Evolutionary conservation across 2,113 vertebrate species (phyloP).

Genomic region (Proterorhinus semilunaris): DNA sequence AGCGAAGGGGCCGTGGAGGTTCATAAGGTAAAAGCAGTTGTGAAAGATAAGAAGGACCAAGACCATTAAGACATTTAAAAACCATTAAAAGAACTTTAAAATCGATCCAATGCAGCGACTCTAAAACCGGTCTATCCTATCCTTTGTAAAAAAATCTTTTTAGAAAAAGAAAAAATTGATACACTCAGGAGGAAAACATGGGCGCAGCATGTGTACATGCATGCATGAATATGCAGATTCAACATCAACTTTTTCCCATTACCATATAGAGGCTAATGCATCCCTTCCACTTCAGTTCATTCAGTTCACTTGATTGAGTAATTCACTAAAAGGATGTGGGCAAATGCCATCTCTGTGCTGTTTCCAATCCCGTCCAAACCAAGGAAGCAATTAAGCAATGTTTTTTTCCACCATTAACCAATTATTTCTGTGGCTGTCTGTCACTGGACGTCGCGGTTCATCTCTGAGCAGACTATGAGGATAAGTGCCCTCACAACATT

Average conservation of each 20-base stretch:
- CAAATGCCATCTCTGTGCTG: conserved; percentile 51
- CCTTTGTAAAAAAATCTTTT: too few species aligned
- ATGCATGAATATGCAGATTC: conserved; percentile 30
- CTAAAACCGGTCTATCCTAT: too few species aligned
- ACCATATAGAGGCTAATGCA: conserved; percentile 31
- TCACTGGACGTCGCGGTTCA: conserved; percentile 38
- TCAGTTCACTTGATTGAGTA: conserved; percentile 46
- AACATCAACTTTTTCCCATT: conserved; percentile 38
- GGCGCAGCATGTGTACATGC: conserved; percentile 13
- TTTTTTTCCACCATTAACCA: conserved; percentile 50
- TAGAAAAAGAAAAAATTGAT: background rate
- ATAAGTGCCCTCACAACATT: conserved; percentile 19
- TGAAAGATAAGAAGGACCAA: too few species aligned
- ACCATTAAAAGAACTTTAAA: too few species aligned
- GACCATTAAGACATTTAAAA: too few species aligned
- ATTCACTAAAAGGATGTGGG: conserved; percentile 55
- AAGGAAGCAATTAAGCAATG: conserved; percentile 60
- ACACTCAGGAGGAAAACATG: background rate
- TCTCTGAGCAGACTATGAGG: conserved; percentile 18
- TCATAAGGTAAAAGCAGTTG: too few species aligned
- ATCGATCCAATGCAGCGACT: too few species aligned
- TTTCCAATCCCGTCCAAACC: conserved; percentile 43
- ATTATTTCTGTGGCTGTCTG: conserved; percentile 49
- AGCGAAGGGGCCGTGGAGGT: too few species aligned
- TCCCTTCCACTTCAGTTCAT: conserved; percentile 24